Conservation (phyloP, 2,888 invertebrate species). For the Cosmia trapezina region DNA sequence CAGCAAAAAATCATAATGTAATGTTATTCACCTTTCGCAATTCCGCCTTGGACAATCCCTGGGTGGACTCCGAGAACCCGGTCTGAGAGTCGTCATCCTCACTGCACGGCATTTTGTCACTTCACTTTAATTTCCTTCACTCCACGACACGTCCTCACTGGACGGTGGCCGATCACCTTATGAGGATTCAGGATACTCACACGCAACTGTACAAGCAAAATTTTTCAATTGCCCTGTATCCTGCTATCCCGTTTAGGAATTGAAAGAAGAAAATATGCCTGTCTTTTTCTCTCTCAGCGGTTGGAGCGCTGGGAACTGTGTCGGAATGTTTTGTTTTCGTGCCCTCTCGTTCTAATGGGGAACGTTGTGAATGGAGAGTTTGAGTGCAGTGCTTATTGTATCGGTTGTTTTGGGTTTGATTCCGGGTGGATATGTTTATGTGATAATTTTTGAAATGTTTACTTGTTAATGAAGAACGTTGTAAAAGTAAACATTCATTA, state of each 20-base stretch:
- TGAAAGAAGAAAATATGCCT: conserved; percentile 66
- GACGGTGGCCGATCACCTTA: conserved; percentile 70
- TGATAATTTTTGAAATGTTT: conserved; percentile 2
- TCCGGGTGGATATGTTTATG: conserved; percentile 41
- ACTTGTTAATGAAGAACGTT: not conserved
- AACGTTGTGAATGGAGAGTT: conserved; percentile 81
- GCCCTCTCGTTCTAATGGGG: conserved; percentile 82
- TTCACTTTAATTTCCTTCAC: conserved; percentile 34
- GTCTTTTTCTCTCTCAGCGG: conserved; percentile 72
- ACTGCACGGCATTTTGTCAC: conserved; percentile 90
- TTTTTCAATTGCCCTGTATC: conserved; percentile 82
- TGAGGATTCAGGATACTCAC: conserved; percentile 68
- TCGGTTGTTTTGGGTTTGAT: conserved; percentile 75
- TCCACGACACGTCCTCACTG: conserved; percentile 69
- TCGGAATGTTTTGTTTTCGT: conserved; percentile 90
- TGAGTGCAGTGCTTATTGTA: conserved; percentile 69
- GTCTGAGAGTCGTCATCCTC: conserved; percentile 91
- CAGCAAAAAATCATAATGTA: not conserved
- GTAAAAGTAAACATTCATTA: not conserved
- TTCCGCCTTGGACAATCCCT: conserved; percentile 93
- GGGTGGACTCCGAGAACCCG: conserved; percentile 88
- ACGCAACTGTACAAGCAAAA: conserved; percentile 78
- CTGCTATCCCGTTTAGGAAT: conserved; percentile 79
- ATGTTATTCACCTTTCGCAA: conserved; percentile 91
- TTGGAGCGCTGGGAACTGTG: conserved; percentile 85